Evolutionary conservation across 92 coral and sea anemone species (phyloP).

Genomic region (Phenganax marumi): DNA sequence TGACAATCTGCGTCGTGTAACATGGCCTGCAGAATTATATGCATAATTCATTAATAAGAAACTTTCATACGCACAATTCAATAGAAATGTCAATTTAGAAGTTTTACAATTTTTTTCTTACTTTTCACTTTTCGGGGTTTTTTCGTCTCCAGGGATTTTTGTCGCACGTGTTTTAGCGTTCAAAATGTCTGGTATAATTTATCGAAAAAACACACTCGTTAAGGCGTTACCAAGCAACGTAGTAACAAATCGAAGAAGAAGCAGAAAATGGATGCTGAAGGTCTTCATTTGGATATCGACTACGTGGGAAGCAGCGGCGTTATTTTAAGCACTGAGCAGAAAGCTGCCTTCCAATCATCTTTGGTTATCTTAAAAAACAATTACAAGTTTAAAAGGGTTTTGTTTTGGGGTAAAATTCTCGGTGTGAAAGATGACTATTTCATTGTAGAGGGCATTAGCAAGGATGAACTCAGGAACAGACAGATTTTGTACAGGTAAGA

Average conservation of each 20-base stretch:
- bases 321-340: slow-evolving; percentile 95
- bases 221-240: slow-evolving; percentile 29
- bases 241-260: neutral
- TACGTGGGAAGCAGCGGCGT: slow-evolving; percentile 98
- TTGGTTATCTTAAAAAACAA: slow-evolving; percentile 82
- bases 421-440: slow-evolving; percentile 96
- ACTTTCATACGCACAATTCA: no score
- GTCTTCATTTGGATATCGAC: slow-evolving; percentile 85
- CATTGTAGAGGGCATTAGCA: slow-evolving; percentile 87
- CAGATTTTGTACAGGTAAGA: slow-evolving; percentile 92
- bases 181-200: slow-evolving; percentile 11
- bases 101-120: no score
- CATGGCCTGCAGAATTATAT: no score
- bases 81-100: no score
- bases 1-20: no score
- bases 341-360: slow-evolving; percentile 97
- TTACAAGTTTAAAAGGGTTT: slow-evolving; percentile 87
- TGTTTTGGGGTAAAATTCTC: slow-evolving; percentile 97
- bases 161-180: neutral
- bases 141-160: neutral
- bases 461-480: slow-evolving; percentile 89
- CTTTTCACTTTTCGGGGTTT: no score
- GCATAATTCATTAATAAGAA: no score
- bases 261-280: slow-evolving; percentile 81
- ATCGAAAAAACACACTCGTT: neutral